phyloP scores from a whole-genome alignment of 2,888 invertebrate species.

The Eudemis profundana region DNA sequence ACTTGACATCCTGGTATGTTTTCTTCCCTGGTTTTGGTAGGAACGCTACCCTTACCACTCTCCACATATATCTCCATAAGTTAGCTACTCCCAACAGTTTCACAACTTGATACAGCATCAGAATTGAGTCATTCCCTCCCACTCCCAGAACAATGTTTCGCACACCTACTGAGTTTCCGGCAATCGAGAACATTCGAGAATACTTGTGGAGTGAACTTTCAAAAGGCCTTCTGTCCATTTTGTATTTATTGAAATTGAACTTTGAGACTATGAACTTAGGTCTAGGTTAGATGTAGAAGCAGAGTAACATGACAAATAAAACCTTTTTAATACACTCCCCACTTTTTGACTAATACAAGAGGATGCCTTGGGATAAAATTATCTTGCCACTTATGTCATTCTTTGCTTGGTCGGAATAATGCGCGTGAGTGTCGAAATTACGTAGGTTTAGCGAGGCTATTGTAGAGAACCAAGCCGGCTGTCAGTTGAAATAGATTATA shows the following conservation, averaged over 20 bases:
- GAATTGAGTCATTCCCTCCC: slow-evolving; percentile 9
- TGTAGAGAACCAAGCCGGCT: slow-evolving; percentile 10
- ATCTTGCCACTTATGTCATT: background rate
- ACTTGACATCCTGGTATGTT: too few species aligned
- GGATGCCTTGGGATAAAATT: background rate
- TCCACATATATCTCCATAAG: slow-evolving; percentile 6
- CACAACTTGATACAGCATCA: slow-evolving; percentile 6
- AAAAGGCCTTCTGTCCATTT: background rate
- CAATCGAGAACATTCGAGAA: slow-evolving; percentile 10
- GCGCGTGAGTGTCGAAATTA: slow-evolving; percentile 13
- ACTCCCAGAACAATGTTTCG: slow-evolving; percentile 16
- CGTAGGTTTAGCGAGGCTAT: slow-evolving; percentile 13
- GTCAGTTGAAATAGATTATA: slow-evolving; percentile 15
- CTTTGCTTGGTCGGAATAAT: background rate
- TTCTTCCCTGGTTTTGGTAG: too few species aligned
- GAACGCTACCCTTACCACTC: too few species aligned
- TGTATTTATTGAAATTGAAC: background rate
- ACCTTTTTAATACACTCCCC: too few species aligned
- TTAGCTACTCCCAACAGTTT: background rate
- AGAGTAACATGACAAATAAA: too few species aligned
- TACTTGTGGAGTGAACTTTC: background rate
- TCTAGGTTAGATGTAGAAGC: too few species aligned
- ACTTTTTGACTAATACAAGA: background rate
- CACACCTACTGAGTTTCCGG: slow-evolving; percentile 19
- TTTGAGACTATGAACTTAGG: background rate